Conservation (phyloP, 2,888 invertebrate species). For the Myopa tessellatipennis region DNA sequence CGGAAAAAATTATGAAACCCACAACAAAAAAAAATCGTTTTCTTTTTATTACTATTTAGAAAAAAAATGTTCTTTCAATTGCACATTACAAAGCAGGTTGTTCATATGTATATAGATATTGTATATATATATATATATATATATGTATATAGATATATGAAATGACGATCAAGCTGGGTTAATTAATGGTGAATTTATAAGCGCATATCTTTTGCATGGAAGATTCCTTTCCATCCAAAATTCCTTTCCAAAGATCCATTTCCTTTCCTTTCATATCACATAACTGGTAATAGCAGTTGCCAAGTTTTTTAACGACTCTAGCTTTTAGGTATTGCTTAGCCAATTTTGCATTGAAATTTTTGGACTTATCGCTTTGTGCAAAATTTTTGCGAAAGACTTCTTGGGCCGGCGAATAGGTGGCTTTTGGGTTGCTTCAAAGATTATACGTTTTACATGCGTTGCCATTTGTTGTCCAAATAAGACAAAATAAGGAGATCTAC, state of each 20-base stretch:
- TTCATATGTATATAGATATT: background rate
- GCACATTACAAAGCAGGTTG: too few species aligned
- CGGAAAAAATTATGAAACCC: too few species aligned
- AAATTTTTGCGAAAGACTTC: conserved; percentile 36
- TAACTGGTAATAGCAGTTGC: conserved; percentile 24
- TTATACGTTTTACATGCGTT: conserved; percentile 20
- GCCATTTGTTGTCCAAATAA: conserved; percentile 22
- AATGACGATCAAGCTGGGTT: background rate
- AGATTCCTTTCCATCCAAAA: too few species aligned
- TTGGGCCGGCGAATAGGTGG: background rate
- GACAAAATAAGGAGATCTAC: background rate
- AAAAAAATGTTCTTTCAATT: too few species aligned
- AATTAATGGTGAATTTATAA: background rate
- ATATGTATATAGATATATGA: conserved; percentile 5
- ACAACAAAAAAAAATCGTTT: too few species aligned
- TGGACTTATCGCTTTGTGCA: conserved; percentile 8
- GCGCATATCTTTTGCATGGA: conserved; percentile 22
- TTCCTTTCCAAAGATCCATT: too few species aligned
- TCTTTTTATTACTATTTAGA: too few species aligned
- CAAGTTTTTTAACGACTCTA: conserved; percentile 13
- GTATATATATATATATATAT: background rate
- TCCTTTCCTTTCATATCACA: conserved; percentile 28
- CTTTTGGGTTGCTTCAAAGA: background rate
- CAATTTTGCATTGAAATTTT: conserved; percentile 36
- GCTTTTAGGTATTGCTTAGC: conserved; percentile 26